Evolutionary conservation across 2,797 vertebrate species (phyloP).

Genomic region (Eremophila alpestris): DNA sequence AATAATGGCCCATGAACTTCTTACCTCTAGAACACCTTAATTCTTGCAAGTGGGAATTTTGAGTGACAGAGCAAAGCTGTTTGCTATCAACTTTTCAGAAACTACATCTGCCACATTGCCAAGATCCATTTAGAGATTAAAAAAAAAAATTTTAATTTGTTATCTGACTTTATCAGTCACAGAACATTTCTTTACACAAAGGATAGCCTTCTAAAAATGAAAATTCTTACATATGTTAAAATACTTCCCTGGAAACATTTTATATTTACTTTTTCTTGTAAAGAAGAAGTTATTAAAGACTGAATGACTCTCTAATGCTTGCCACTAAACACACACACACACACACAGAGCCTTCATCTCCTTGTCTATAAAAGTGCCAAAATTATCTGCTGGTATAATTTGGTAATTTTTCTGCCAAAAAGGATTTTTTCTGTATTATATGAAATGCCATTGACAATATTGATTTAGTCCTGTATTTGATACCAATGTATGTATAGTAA

Average conservation of each 20-base stretch:
- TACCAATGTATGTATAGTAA: background rate
- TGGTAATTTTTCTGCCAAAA: background rate
- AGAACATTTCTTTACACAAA: conserved; percentile 53
- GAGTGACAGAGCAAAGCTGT: conserved; percentile 73
- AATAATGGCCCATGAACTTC: conserved; percentile 63
- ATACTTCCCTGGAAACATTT: background rate
- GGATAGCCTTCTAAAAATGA: conserved; percentile 24
- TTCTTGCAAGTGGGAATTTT: conserved; percentile 72
- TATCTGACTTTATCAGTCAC: conserved; percentile 67
- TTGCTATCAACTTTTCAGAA: conserved; percentile 76
- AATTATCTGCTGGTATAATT: background rate
- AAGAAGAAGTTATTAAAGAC: background rate
- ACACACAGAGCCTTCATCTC: background rate
- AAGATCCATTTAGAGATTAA: conserved; percentile 64
- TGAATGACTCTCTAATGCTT: background rate
- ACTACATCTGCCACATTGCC: conserved; percentile 65
- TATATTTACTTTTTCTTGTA: background rate
- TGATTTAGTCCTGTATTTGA: background rate
- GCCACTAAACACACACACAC: background rate
- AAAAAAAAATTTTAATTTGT: conserved; percentile 75
- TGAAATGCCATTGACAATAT: background rate
- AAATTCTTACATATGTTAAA: conserved; percentile 35
- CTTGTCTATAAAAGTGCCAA: background rate
- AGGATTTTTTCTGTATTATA: background rate
- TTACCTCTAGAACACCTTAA: conserved; percentile 57